Conservation (phyloP, 2,888 invertebrate species). For the Tigriopus californicus region DNA sequence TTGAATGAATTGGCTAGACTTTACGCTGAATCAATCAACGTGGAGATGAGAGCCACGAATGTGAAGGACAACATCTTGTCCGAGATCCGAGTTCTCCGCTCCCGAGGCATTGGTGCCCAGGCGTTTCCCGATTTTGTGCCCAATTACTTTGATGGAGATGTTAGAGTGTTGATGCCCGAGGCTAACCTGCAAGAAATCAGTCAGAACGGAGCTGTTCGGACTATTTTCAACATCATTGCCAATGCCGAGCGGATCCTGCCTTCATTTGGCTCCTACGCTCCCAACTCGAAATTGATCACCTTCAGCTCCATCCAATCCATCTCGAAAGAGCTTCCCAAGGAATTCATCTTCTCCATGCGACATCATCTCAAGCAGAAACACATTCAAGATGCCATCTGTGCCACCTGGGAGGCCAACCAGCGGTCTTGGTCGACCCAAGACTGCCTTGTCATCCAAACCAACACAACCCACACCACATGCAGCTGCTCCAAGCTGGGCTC, state of each 20-base stretch:
- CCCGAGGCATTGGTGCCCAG: slow-evolving; percentile 2
- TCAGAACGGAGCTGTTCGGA: slow-evolving; percentile 58
- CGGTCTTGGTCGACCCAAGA: slow-evolving; percentile 80
- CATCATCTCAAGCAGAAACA: slow-evolving; percentile 66
- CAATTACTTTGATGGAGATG: slow-evolving; percentile 1
- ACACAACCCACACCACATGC: slow-evolving; percentile 63
- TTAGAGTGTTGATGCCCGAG: slow-evolving; percentile 49
- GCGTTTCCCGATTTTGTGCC: not conserved
- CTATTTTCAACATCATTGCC: slow-evolving; percentile 76
- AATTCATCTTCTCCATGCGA: slow-evolving; percentile 49
- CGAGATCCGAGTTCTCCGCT: not conserved
- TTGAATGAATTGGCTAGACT: slow-evolving; percentile 54
- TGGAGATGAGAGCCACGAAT: slow-evolving; percentile 60
- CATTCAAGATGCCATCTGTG: slow-evolving; percentile 73
- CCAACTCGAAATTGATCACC: slow-evolving; percentile 14
- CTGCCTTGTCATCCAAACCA: slow-evolving; percentile 57
- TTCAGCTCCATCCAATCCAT: slow-evolving; percentile 56
- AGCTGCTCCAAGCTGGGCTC: slow-evolving; percentile 75
- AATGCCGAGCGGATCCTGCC: slow-evolving; percentile 57
- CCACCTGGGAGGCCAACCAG: slow-evolving; percentile 84
- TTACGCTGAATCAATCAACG: slow-evolving; percentile 62
- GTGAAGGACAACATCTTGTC: slow-evolving; percentile 58
- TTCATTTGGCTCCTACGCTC: not conserved
- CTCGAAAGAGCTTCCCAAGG: too few species aligned
- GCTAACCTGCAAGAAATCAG: slow-evolving; percentile 64